phyloP scores from a whole-genome alignment of 2,888 invertebrate species.

The Hirtodrosophila confusa region DNA sequence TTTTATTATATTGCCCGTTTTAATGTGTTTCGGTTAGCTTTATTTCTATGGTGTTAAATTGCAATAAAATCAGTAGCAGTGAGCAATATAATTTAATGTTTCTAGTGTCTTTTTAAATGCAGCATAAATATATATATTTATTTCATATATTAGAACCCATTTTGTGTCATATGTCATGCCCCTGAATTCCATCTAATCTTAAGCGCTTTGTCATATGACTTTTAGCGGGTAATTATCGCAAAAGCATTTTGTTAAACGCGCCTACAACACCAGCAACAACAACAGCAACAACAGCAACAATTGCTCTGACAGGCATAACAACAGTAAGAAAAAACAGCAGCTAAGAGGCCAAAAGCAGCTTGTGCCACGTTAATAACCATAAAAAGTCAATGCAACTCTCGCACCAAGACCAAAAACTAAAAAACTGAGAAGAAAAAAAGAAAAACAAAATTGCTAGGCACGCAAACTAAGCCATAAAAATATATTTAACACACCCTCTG shows the following conservation, averaged over 20 bases:
- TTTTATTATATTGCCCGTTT: not conserved
- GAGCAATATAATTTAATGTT: not conserved
- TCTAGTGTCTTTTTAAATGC: too few relatives aligned
- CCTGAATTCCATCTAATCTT: constrained; percentile 50
- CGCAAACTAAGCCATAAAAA: constrained; percentile 73
- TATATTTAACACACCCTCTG: constrained; percentile 75
- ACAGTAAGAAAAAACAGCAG: constrained; percentile 20
- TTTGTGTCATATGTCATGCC: constrained; percentile 13
- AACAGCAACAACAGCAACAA: constrained; percentile 19
- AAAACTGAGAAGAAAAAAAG: constrained; percentile 27
- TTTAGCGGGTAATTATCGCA: constrained; percentile 66
- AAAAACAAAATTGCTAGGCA: constrained; percentile 53
- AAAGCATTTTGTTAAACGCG: constrained; percentile 47
- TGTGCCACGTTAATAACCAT: constrained; percentile 65
- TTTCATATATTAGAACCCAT: not conserved
- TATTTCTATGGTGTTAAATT: constrained; percentile 1
- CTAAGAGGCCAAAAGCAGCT: constrained; percentile 41
- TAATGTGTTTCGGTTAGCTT: not conserved
- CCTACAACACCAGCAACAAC: constrained; percentile 25
- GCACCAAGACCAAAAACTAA: constrained; percentile 39
- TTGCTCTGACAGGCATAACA: constrained; percentile 22
- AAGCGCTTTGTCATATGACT: constrained; percentile 57
- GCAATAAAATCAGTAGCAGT: constrained; percentile 1
- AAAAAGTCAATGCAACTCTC: constrained; percentile 66
- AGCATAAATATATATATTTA: not conserved